A percentile compares a stretch with the other conserved stretches of the same genome.
These are phyloP conservation scores for Hepsetus odoe DNA, from an alignment of 2,113 vertebrate species.

Conservation along the genomic window DNA sequence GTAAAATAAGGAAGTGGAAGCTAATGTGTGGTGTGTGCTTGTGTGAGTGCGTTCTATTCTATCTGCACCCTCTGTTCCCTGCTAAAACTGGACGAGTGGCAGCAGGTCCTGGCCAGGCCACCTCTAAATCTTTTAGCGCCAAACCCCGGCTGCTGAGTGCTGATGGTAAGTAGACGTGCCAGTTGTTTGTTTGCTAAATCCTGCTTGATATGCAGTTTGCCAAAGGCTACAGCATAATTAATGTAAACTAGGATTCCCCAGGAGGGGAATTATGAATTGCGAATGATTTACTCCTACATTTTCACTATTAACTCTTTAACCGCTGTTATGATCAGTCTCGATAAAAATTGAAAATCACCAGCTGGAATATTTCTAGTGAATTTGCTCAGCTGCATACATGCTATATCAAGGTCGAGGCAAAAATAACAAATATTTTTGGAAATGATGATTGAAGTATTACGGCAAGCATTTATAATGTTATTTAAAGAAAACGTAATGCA, in stretches of 20 bases:
- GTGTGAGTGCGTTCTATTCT: conserved; percentile 31
- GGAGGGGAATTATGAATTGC: conserved; percentile 74
- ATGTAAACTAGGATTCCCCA: conserved; percentile 77
- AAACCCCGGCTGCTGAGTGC: conserved; percentile 62
- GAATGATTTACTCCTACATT: conserved; percentile 72
- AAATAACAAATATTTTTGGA: too few species aligned
- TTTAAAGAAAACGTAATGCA: too few species aligned
- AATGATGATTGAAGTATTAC: too few species aligned
- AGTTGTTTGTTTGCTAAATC: conserved; percentile 78
- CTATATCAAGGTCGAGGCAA: too few species aligned
- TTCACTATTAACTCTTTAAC: conserved; percentile 65
- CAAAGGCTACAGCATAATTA: conserved; percentile 80
- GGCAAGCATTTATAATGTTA: too few species aligned
- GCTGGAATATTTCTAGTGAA: neutral
- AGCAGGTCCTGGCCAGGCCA: conserved; percentile 51
- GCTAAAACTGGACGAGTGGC: conserved; percentile 10
- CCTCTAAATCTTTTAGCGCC: conserved; percentile 62
- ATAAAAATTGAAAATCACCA: neutral
- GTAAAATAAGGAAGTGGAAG: neutral
- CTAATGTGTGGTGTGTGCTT: conserved; percentile 29
- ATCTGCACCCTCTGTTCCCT: conserved; percentile 20
- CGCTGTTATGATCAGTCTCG: conserved; percentile 36
- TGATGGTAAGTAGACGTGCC: conserved; percentile 76
- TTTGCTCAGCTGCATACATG: too few species aligned
- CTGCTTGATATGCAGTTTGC: conserved; percentile 78